These are phyloP conservation scores for Gnathonemus longibarbis DNA, from an alignment of 2,113 vertebrate genomes.

Conservation along the genomic window DNA sequence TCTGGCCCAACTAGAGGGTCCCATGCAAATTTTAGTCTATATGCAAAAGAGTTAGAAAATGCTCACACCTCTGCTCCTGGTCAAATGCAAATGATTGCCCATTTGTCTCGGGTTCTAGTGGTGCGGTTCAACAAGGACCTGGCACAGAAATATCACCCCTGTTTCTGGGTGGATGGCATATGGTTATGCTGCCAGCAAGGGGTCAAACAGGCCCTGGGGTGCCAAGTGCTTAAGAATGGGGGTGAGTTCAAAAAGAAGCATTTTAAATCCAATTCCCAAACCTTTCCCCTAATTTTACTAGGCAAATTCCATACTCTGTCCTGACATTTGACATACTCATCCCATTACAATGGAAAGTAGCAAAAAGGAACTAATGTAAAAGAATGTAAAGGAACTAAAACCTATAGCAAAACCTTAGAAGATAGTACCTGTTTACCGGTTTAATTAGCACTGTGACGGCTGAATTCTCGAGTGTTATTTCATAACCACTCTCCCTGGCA, in stretches of 20 bases:
- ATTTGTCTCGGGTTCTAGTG: slow-evolving; percentile 55
- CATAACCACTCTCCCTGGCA: not conserved
- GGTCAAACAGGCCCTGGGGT: slow-evolving; percentile 91
- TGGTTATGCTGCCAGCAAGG: slow-evolving; percentile 94
- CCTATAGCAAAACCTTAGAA: too few relatives aligned
- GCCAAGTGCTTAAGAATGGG: slow-evolving; percentile 77
- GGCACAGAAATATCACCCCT: slow-evolving; percentile 90
- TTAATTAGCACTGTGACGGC: not conserved
- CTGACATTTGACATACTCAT: not conserved
- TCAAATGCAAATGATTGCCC: not conserved
- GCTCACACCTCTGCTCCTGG: not conserved
- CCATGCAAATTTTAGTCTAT: not conserved
- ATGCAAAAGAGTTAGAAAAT: not conserved
- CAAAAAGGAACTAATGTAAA: not conserved
- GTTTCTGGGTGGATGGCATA: slow-evolving; percentile 88
- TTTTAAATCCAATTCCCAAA: not conserved
- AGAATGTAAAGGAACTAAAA: not conserved
- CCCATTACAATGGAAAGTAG: not conserved
- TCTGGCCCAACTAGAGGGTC: not conserved
- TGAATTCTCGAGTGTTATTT: not conserved
- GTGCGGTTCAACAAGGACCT: slow-evolving; percentile 85
- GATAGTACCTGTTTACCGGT: not conserved
- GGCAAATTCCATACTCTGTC: not conserved
- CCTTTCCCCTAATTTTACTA: not conserved
- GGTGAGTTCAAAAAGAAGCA: slow-evolving; percentile 38